A percentile compares a stretch with the other conserved stretches of the same genome.
phyloP scores from a whole-genome alignment of 2,888 invertebrate genomes.

The Onthophagus sagittarius region DNA sequence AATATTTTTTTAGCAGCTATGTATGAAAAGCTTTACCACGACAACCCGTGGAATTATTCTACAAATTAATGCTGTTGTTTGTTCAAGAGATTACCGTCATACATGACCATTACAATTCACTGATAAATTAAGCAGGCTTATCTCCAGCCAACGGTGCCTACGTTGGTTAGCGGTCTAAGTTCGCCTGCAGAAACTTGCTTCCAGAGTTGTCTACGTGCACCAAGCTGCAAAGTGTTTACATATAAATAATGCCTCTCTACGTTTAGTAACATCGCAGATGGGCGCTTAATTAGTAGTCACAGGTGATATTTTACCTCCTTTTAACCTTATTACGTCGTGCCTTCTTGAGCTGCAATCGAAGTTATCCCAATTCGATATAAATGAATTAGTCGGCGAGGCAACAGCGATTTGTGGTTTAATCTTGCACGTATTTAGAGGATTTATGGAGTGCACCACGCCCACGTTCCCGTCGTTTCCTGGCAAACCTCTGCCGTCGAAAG shows the following conservation, averaged over 20 bases:
- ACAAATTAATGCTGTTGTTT: neutral
- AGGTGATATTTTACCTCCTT: conserved; percentile 16
- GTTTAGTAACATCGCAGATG: neutral
- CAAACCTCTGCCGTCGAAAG: conserved; percentile 19
- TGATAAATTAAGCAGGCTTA: neutral
- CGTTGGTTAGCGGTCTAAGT: neutral
- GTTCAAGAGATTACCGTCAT: neutral
- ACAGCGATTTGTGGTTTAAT: conserved; percentile 51
- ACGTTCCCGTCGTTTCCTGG: conserved; percentile 31
- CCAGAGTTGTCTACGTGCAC: neutral
- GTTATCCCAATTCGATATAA: conserved; percentile 43
- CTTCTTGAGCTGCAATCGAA: conserved; percentile 13
- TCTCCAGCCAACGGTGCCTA: neutral
- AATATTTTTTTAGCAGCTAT: neutral
- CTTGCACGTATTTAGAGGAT: conserved; percentile 49
- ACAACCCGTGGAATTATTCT: neutral
- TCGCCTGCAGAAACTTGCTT: neutral
- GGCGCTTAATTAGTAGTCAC: conserved; percentile 22
- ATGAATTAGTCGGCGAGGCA: conserved; percentile 50
- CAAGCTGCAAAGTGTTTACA: conserved; percentile 6
- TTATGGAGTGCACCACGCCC: conserved; percentile 44
- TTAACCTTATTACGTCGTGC: neutral
- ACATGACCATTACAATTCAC: neutral
- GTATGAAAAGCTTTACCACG: neutral
- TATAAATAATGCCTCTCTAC: neutral